Base-by-base conservation (phyloP, 37 sponge, comb jelly and placozoan genomes). In the Ephydatia muelleri region DNA sequence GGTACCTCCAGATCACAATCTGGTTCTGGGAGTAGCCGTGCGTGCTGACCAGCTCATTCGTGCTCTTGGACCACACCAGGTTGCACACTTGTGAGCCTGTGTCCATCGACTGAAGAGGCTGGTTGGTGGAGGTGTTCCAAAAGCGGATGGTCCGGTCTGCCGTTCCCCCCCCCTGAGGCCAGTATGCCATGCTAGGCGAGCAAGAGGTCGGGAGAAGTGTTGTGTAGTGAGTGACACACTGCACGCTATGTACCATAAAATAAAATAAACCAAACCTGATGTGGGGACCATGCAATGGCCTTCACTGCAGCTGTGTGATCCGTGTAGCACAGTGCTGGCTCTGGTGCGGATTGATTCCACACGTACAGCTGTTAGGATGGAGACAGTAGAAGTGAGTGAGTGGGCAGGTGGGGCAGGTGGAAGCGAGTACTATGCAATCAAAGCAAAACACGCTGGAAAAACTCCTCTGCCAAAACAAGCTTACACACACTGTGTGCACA, bases 21-120 rank as follows among this genome's bases (percentile, higher is more conserved):
- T 98, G 97, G 87, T 98, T 96, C 81, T 94, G 95, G 22, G 97
- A 93, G 86, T 93, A 96, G 47, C 99, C 99, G 77, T 98, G 99
- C 0, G 97, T 94, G 68, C 94, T 92, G 57, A 98, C 86, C 33
- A 98, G 81, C 85, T 98, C 99, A 66, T 86, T 86, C 77, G 89
- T 78, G 83, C 83, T 80, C 70, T 85, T 83, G 21, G 97, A 97
- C 99, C 99, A 98, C 5, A 91, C 86, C 49, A 98, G 81, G 65
- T 94, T 91, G 73, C 96, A 97, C 70, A 98, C 97, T 89, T 98
- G 99, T 14, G 99, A 98, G 12, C 93, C 95, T 26, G 99, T 96
- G 79, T 98, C 97, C 0, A 92, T 49, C 2, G 35, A 39, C 48
- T 91, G 89, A 32, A 97, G 72, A 4, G 85, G 88, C 70, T 88